Evolutionary conservation across 2,888 invertebrate genomes (phyloP).

Genomic region (Elmis aenea): DNA sequence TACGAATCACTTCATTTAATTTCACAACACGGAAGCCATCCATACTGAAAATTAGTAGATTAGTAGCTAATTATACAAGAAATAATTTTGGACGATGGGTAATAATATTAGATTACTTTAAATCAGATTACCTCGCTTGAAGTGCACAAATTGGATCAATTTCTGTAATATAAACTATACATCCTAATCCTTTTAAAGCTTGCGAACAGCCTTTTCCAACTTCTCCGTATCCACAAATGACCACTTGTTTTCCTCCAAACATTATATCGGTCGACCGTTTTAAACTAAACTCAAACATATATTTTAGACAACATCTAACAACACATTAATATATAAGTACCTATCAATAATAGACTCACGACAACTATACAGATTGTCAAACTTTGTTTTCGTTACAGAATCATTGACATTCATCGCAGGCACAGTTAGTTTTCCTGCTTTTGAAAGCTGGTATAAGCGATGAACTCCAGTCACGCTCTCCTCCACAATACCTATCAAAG

Average conservation of each 20-base stretch:
- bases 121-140: conserved; percentile 70
- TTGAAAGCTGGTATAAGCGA: conserved; percentile 90
- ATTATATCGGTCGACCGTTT: conserved; percentile 92
- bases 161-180: conserved; percentile 89
- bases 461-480: conserved; percentile 99
- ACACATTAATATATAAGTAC: conserved; percentile 42
- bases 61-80: conserved; percentile 1
- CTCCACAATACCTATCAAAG: conserved; percentile 80
- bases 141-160: conserved; percentile 97
- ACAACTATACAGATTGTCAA: conserved; percentile 95
- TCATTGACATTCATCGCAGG: conserved; percentile 99
- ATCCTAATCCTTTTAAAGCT: conserved; percentile 89
- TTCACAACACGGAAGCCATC: conserved; percentile 95
- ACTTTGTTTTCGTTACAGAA: conserved; percentile 96
- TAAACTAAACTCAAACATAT: conserved; percentile 43
- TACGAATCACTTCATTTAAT: conserved; percentile 86
- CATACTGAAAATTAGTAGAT: conserved; percentile 62
- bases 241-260: conserved; percentile 96
- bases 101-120: background rate
- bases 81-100: conserved; percentile 4
- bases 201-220: conserved; percentile 97
- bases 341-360: conserved; percentile 86
- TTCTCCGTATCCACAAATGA: conserved; percentile 95
- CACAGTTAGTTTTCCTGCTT: conserved; percentile 87
- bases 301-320: conserved; percentile 4